Conservation (phyloP, 1,140 invertebrate genomes). For the Ostrea edulis region DNA sequence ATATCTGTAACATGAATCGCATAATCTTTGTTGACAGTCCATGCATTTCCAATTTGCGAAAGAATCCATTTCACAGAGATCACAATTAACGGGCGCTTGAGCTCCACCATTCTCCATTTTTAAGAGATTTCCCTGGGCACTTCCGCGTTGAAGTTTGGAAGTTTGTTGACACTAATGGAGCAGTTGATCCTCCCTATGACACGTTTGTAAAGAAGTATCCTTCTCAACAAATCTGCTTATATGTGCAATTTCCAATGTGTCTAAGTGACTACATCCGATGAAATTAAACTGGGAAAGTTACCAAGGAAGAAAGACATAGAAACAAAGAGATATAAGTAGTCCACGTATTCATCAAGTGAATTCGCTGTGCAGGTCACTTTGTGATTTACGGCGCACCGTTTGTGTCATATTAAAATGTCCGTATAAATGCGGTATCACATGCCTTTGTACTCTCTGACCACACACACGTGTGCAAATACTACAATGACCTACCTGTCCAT, state of each 20-base stretch:
- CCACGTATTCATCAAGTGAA: too few species aligned
- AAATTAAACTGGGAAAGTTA: neutral
- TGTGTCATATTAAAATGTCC: too few species aligned
- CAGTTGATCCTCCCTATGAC: neutral
- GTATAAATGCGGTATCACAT: too few species aligned
- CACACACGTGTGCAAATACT: too few species aligned
- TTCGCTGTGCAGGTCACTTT: too few species aligned
- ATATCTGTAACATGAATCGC: neutral
- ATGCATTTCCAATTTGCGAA: conserved; percentile 20
- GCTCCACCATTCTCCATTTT: conserved; percentile 20
- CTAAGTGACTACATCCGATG: neutral
- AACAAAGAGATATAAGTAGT: too few species aligned
- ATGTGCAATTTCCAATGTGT: neutral
- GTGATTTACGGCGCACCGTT: too few species aligned
- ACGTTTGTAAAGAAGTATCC: neutral
- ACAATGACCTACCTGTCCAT: too few species aligned
- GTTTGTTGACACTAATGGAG: neutral
- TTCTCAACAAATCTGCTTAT: neutral
- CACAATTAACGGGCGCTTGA: conserved; percentile 20
- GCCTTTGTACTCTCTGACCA: too few species aligned
- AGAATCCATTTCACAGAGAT: conserved; percentile 22
- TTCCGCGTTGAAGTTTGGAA: neutral
- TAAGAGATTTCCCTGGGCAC: neutral
- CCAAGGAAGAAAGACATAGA: too few species aligned
- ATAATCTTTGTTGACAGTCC: conserved; percentile 28